A percentile compares a stretch with the other conserved stretches of the same genome.
phyloP scores from a whole-genome alignment of 2,888 invertebrate genomes.

The Plagiodera versicolora region DNA sequence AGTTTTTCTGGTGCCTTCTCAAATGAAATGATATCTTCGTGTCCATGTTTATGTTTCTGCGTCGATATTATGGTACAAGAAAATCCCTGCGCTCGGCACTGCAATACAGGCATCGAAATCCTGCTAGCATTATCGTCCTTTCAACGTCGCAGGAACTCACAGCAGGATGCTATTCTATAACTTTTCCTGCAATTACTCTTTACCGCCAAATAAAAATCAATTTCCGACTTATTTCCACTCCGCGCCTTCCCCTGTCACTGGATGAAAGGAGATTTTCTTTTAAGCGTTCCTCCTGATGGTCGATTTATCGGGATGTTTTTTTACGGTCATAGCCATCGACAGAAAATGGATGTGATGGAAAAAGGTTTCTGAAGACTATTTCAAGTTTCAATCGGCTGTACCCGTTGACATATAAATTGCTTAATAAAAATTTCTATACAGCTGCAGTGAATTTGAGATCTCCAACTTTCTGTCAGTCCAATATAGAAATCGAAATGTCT shows the following conservation, averaged over 20 bases:
- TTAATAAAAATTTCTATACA: too few species aligned
- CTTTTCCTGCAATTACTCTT: constrained; percentile 50
- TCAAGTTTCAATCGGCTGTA: neutral
- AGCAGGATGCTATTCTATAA: constrained; percentile 49
- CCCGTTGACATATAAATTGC: too few species aligned
- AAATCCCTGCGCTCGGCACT: constrained; percentile 42
- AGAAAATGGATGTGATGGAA: neutral
- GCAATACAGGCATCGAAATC: constrained; percentile 40
- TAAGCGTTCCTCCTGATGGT: constrained; percentile 17
- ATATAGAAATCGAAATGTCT: too few species aligned
- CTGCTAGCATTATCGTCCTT: constrained; percentile 9
- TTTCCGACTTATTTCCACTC: constrained; percentile 50
- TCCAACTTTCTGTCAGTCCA: too few species aligned
- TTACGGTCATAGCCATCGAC: neutral
- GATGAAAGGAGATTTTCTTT: constrained; percentile 27
- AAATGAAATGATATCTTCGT: too few species aligned
- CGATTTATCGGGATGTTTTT: neutral
- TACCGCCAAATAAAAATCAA: constrained; percentile 50
- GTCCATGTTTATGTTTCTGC: too few species aligned
- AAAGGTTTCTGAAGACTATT: neutral
- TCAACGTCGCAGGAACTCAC: constrained; percentile 40
- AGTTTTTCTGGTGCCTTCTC: too few species aligned
- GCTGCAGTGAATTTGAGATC: too few species aligned
- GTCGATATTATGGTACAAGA: neutral
- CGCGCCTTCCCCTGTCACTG: constrained; percentile 34